Evolutionary conservation across 2,888 invertebrate genomes (phyloP), one percentile per base, ranked within the genome.

Genomic region (Orthosia incerta): DNA sequence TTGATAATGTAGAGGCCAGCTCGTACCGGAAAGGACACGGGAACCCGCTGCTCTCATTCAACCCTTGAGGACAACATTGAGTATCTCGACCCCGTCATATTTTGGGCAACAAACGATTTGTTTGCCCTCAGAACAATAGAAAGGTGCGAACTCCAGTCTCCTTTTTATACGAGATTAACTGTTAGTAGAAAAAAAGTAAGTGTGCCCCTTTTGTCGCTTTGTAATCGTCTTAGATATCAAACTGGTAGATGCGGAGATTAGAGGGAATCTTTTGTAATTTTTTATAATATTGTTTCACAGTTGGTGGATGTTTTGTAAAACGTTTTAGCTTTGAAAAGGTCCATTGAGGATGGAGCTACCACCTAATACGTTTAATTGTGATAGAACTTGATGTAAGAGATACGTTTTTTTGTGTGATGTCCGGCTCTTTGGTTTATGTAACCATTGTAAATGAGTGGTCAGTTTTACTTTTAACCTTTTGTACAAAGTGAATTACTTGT

Each of bases 51-150:
- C 92, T 95, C 94, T 93, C 92, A 89, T 92, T 91, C 93, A 94
- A 94, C 95, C 95, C 95, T 93, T 92, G 90, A 94, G 91, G 93
- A 93, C 93, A 93, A 91, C 92, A 93, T 93, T 94, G 92, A 89
- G 87, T 88, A 87, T 91, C 83, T 88, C 93, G 91, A 93, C 94
- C 94, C 93, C 91, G 88, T 86, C 89, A 89, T 93, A 92, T 94
- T 94, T 93, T 91, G 93, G 88, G 88, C 92, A 93, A 93, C 94
- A 94, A 95, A 95, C 95, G 94, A 96, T 96, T 95, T 96, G 96
- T 96, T 96, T 95, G 94, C 93, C 93, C 95, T 94, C 95, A 95
- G 93, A 93, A 96, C 95, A 96, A 95, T 91, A 91, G 92, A 92
- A 93, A 95, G 95, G 95, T 95, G 95, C 91, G 92, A 94, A 93